Percentiles rank a stretch among this genome's conserved stretches.
These are phyloP conservation scores for Pteropus alecto DNA, from an alignment of 2,113 vertebrate species.

Conservation along the genomic window DNA sequence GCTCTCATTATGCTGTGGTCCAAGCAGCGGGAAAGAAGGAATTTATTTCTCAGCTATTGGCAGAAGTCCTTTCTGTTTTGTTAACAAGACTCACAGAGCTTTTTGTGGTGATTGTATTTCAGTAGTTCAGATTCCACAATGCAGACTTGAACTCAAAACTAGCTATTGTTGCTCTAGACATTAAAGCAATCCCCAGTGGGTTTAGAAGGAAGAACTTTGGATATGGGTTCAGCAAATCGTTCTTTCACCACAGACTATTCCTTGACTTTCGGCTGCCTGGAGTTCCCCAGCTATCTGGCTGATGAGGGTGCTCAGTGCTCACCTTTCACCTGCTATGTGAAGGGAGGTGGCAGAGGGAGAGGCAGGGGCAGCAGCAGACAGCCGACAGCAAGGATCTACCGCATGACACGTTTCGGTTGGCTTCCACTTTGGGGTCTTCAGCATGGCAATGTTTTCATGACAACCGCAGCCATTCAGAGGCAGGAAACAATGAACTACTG, in stretches of 20 bases:
- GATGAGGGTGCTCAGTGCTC: rapidly evolving
- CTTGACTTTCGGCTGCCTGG: not conserved
- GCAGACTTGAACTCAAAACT: constrained; percentile 9
- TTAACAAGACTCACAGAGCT: constrained; percentile 37
- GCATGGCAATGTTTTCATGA: not conserved
- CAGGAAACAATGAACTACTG: not conserved
- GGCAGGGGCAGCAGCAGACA: not conserved
- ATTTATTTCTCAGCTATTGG: constrained; percentile 63
- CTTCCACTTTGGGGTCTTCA: not conserved
- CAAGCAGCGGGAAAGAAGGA: constrained; percentile 62
- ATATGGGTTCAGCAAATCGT: not conserved
- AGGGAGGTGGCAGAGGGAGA: too few species aligned
- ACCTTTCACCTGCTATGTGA: not conserved
- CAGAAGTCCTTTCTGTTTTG: constrained; percentile 57
- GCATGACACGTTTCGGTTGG: not conserved
- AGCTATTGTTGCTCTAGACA: not conserved
- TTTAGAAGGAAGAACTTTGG: not conserved
- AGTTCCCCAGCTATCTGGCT: not conserved
- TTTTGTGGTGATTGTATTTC: constrained; percentile 31
- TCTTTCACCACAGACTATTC: not conserved
- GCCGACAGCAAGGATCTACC: rapidly evolving
- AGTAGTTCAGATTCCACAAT: constrained; percentile 24
- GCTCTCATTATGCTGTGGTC: constrained; percentile 57
- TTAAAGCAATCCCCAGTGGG: not conserved
- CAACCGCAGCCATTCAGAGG: not conserved